A percentile compares a stretch with the other conserved stretches of the same genome.
These are phyloP conservation scores for Phodopus roborovskii DNA, from an alignment of 2,113 vertebrate genomes.

Conservation along the genomic window DNA sequence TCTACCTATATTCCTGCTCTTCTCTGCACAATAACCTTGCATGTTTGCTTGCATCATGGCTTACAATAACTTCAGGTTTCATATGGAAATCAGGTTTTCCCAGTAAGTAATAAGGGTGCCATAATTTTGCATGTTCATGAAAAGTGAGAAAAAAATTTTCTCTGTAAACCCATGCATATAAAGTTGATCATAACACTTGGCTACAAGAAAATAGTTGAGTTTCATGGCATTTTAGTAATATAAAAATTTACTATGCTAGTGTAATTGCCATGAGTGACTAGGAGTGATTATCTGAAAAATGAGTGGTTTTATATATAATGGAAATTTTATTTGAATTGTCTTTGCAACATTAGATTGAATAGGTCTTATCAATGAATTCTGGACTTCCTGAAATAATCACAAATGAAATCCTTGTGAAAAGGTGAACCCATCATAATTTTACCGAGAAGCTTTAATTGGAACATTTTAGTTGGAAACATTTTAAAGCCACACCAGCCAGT, in stretches of 20 bases:
- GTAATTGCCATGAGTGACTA: background rate
- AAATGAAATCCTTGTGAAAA: background rate
- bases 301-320: background rate
- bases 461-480: constrained; percentile 11
- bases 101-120: accelerated
- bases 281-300: background rate
- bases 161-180: background rate
- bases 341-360: background rate
- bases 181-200: background rate
- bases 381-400: background rate
- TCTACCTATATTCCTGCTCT: background rate
- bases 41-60: background rate
- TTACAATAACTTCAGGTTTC: background rate
- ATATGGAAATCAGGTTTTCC: background rate
- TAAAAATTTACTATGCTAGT: background rate
- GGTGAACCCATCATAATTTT: background rate
- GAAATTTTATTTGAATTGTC: background rate
- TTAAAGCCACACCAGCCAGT: too few species aligned
- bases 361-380: background rate
- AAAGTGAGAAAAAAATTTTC: background rate
- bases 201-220: background rate
- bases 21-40: background rate
- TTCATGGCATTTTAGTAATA: background rate
- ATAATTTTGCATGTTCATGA: background rate
- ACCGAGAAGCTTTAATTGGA: background rate